Percentiles rank a stretch among this genome's conserved stretches.
Evolutionary conservation across 2,113 vertebrate genomes (phyloP).

Genomic region (Dipodomys merriami): DNA sequence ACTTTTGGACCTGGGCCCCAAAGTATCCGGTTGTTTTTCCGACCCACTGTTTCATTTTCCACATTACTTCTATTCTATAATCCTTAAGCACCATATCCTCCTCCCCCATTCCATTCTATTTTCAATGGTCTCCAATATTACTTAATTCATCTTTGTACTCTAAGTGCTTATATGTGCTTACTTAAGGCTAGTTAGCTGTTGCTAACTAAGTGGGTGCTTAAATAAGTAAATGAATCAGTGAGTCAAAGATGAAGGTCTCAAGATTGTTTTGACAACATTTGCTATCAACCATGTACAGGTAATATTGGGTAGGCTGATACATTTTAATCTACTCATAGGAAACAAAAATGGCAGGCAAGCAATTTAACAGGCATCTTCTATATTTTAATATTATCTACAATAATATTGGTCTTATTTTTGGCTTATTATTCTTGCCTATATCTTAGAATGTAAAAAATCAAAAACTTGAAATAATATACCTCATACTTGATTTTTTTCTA

Average conservation of each 20-base stretch:
- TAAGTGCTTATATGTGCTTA: not conserved
- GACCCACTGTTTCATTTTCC: fast-evolving
- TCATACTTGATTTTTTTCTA: not conserved
- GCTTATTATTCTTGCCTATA: not conserved
- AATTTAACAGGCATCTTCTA: not conserved
- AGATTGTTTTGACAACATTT: not conserved
- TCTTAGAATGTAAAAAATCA: not conserved
- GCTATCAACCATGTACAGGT: not conserved
- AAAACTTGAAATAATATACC: not conserved
- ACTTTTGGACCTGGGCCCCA: fast-evolving
- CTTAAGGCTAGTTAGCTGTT: no score
- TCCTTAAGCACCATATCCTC: fast-evolving
- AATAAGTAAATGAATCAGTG: not conserved
- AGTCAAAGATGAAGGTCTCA: not conserved
- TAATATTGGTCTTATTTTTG: not conserved
- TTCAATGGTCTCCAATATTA: not conserved
- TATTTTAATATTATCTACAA: slow-evolving; percentile 1
- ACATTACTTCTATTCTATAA: fast-evolving
- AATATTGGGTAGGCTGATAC: not conserved
- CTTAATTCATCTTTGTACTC: not conserved
- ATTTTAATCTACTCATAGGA: not conserved
- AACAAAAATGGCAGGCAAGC: not conserved
- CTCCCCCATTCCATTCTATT: fast-evolving
- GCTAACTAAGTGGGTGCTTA: not conserved
- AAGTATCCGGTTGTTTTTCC: not conserved